Evolutionary conservation across 2,113 vertebrate genomes (phyloP).

Genomic region (Donacobius atricapilla): DNA sequence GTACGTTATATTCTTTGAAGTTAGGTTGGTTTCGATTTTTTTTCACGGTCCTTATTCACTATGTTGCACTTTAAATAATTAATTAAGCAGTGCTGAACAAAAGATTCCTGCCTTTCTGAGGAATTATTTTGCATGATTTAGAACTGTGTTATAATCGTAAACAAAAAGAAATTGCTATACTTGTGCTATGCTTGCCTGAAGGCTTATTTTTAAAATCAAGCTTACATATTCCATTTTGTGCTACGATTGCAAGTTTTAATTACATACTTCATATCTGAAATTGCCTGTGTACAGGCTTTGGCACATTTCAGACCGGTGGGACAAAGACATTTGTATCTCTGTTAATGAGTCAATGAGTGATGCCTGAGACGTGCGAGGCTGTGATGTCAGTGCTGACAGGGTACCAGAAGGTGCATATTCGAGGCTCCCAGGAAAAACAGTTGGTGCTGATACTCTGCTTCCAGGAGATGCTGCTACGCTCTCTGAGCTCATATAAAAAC

Average conservation of each 20-base stretch:
- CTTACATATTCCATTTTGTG: neutral
- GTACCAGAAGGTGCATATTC: neutral
- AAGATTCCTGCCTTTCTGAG: neutral
- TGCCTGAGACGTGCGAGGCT: neutral
- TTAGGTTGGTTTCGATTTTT: neutral
- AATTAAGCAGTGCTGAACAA: neutral
- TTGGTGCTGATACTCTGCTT: neutral
- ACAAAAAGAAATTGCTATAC: neutral
- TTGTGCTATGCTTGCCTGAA: neutral
- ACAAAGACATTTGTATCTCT: neutral
- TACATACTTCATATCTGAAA: neutral
- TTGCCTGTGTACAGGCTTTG: neutral
- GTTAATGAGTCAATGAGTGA: neutral
- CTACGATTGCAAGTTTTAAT: neutral
- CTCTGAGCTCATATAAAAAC: neutral
- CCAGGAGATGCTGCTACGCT: neutral
- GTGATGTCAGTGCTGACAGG: neutral
- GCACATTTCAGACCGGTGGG: neutral
- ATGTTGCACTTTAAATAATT: constrained; percentile 17
- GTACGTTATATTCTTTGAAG: neutral
- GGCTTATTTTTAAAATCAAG: neutral
- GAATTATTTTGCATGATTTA: neutral
- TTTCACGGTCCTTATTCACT: neutral
- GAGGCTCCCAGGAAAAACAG: neutral
- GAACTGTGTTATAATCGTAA: neutral